Evolutionary conservation across 1,140 invertebrate genomes (phyloP), one percentile per base, ranked within the genome.

Genomic region (Cylas formicarius): DNA sequence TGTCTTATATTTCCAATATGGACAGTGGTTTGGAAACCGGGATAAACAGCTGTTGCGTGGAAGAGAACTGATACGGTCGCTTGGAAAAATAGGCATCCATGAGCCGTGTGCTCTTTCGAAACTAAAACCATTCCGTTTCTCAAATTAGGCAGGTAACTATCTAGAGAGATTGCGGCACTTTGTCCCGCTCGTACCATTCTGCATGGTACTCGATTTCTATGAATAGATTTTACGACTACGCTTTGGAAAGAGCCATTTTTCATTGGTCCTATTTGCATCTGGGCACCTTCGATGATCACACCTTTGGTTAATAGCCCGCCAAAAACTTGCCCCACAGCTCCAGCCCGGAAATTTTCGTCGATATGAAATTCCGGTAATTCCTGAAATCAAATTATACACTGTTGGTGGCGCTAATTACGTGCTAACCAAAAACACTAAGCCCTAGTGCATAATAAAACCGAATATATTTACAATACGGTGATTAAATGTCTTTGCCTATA

Each of bases 1-100:
- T 97, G 95, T 7, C 91, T 70, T 10, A 98, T 86, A 61, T 92
- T 97, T 1, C 90, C 92, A 44, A 97, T 86, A 61, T 97, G 90
- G 2, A 97, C 81, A 0, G 91, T 95, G 17, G 88, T 85, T 73
- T 97, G 90, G 68, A 93, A 96, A 11, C 91, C 91, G 4, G 77
- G 77, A 48, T 79, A 82, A 46, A 97, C 93, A 14, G 79, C 78
- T 2, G 80, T 88, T 0, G 81, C 73, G 65, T 96, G 90, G 53
- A 84, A 87, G 6, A 96, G 69, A 4, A 97, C 77, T 22, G 82
- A 81, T 3, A 97, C 81, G 37, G 79, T 84, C 0, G 92, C 93
- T 81, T 88, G 69, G 20, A 69, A 73, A 58, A 52, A 53, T 54
- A 66, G 20, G 31, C 58, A 60, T 13, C 62, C 62, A 28, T 43